Percentiles rank a stretch among this genome's conserved stretches.
Evolutionary conservation across 2,113 vertebrate genomes (phyloP).

Genomic region (Grammomys dolichurus): DNA sequence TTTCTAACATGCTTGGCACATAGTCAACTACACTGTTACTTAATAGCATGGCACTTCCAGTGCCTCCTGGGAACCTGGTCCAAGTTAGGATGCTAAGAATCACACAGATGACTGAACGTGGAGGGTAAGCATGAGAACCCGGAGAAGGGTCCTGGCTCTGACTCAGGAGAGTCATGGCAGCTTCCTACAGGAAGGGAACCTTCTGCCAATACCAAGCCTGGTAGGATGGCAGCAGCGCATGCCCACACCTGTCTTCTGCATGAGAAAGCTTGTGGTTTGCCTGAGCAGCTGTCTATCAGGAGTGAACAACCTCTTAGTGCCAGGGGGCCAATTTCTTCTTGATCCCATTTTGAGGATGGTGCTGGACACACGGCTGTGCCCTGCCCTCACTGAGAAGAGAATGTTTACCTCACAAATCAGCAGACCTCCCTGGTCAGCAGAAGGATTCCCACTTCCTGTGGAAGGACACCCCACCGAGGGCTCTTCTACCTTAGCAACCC

Average conservation of each 20-base stretch:
- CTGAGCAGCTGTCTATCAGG: not conserved
- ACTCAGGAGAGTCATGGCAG: not conserved
- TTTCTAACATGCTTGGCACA: not conserved
- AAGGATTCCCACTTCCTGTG: not conserved
- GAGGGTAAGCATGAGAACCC: not conserved
- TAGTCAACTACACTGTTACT: no score
- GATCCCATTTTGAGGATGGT: not conserved
- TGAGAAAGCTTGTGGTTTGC: rapidly evolving
- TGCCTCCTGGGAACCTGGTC: not conserved
- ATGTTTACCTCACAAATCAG: not conserved
- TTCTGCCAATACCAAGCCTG: not conserved
- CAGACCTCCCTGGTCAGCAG: not conserved
- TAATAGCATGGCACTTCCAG: not conserved
- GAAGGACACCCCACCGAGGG: not conserved
- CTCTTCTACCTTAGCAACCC: not conserved
- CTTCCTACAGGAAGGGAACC: not conserved
- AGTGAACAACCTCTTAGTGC: not conserved
- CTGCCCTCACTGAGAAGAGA: not conserved
- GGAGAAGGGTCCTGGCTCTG: no score
- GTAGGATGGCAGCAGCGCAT: not conserved
- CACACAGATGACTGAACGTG: not conserved
- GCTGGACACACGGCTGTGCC: not conserved
- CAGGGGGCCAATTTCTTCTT: not conserved
- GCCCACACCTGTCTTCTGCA: rapidly evolving
- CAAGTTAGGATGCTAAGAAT: not conserved